Evolutionary conservation across 2,113 vertebrate species (phyloP).

Genomic region (Larimichthys crocea): DNA sequence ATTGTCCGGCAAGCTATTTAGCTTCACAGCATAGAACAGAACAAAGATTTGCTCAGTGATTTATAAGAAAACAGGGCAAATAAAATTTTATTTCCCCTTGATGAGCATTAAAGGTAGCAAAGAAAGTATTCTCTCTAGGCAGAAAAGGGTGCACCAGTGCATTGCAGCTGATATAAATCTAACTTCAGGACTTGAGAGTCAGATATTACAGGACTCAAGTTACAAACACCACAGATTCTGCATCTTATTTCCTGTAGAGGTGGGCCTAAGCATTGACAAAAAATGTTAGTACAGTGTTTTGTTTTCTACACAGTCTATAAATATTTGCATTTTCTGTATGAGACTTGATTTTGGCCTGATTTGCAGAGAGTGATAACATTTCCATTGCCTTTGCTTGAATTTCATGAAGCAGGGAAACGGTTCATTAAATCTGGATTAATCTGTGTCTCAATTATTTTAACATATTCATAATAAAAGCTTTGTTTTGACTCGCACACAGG

Average conservation of each 20-base stretch:
- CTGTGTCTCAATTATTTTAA: slow-evolving; percentile 65
- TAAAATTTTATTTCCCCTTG: slow-evolving; percentile 70
- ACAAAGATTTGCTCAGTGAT: slow-evolving; percentile 78
- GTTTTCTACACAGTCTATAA: neutral
- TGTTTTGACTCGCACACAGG: slow-evolving; percentile 70
- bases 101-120: slow-evolving; percentile 70
- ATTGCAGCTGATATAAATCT: slow-evolving; percentile 55
- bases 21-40: slow-evolving; percentile 64
- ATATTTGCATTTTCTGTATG: slow-evolving; percentile 27
- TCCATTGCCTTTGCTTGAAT: slow-evolving; percentile 42
- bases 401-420: slow-evolving; percentile 46
- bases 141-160: slow-evolving; percentile 38
- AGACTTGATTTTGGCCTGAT: slow-evolving; percentile 35
- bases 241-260: slow-evolving; percentile 6
- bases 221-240: slow-evolving; percentile 7
- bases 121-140: slow-evolving; percentile 48
- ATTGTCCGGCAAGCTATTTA: slow-evolving; percentile 73
- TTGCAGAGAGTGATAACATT: slow-evolving; percentile 48
- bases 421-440: slow-evolving; percentile 64
- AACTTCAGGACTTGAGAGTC: slow-evolving; percentile 12
- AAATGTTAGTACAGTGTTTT: neutral
- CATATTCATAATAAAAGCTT: slow-evolving; percentile 65
- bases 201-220: neutral
- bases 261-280: neutral
- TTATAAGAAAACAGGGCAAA: slow-evolving; percentile 74